These are phyloP conservation scores for Antidorcas marsupialis DNA, from an alignment of 2,113 vertebrate genomes.

Conservation along the genomic window DNA sequence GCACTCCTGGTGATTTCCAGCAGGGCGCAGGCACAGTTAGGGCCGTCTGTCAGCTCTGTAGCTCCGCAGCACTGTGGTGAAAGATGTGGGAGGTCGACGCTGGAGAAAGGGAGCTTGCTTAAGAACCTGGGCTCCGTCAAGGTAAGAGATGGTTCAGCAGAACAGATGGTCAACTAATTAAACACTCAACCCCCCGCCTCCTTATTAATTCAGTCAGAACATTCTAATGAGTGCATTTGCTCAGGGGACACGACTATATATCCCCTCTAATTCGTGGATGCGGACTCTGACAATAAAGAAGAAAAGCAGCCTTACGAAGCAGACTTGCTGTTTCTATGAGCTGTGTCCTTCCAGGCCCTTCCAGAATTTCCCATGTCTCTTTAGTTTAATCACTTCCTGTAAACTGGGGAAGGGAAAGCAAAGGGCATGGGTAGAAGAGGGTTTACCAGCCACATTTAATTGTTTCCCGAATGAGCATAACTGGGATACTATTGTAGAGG, in stretches of 20 bases:
- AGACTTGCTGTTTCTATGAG: neutral
- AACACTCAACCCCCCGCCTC: neutral
- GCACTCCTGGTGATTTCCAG: neutral
- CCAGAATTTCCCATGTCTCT: neutral
- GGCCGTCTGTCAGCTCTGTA: neutral
- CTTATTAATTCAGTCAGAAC: constrained; percentile 3
- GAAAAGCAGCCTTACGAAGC: neutral
- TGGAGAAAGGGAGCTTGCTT: neutral
- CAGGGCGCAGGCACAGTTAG: accelerated
- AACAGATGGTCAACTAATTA: constrained; percentile 54
- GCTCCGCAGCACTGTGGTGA: neutral
- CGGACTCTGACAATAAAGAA: neutral
- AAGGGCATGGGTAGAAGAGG: neutral
- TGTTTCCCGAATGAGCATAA: neutral
- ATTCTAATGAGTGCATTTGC: neutral
- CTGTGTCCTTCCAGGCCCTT: neutral
- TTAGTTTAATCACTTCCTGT: neutral
- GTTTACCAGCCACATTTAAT: neutral
- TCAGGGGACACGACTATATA: neutral
- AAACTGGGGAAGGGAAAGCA: neutral
- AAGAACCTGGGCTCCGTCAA: neutral
- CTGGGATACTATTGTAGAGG: neutral
- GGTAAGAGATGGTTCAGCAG: constrained; percentile 31
- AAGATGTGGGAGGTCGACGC: neutral
- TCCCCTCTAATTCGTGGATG: constrained; percentile 18